phyloP scores from a whole-genome alignment of 1,140 invertebrate genomes.

The Aphelinus atriplicis region DNA sequence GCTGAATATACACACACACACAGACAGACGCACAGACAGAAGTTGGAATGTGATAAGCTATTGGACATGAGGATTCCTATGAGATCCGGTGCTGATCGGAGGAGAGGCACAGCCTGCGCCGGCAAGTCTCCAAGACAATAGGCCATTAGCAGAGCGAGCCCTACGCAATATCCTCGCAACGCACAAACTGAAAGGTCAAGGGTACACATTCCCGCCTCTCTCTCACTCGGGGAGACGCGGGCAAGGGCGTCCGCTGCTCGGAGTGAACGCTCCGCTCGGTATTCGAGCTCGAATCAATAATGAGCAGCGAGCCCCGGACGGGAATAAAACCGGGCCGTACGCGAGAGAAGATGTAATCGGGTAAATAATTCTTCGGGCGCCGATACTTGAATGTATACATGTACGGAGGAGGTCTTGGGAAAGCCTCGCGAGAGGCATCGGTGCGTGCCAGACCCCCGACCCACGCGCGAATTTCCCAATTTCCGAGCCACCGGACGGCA shows the following conservation, averaged over 20 bases:
- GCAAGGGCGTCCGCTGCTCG: conserved; percentile 5
- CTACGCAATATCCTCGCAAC: background rate
- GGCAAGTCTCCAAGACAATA: no score
- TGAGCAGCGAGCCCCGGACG: conserved; percentile 37
- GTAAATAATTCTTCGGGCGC: conserved; percentile 54
- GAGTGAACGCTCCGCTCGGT: background rate
- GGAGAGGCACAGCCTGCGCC: no score
- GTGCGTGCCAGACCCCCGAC: no score
- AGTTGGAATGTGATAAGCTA: no score
- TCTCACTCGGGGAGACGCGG: background rate
- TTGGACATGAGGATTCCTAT: no score
- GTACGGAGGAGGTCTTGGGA: no score
- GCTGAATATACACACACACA: no score
- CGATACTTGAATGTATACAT: background rate
- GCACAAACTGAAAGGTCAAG: conserved; percentile 22
- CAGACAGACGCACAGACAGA: no score
- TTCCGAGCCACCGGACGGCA: conserved; percentile 16
- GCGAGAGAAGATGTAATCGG: conserved; percentile 51
- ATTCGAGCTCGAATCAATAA: conserved; percentile 44
- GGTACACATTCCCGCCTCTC: background rate
- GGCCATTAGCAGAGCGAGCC: no score
- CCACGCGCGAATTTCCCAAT: background rate
- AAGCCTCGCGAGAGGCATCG: no score
- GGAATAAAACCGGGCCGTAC: background rate
- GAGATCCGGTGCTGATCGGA: no score